phyloP scores from a whole-genome alignment of 2,113 vertebrate species.

The Charina bottae region DNA sequence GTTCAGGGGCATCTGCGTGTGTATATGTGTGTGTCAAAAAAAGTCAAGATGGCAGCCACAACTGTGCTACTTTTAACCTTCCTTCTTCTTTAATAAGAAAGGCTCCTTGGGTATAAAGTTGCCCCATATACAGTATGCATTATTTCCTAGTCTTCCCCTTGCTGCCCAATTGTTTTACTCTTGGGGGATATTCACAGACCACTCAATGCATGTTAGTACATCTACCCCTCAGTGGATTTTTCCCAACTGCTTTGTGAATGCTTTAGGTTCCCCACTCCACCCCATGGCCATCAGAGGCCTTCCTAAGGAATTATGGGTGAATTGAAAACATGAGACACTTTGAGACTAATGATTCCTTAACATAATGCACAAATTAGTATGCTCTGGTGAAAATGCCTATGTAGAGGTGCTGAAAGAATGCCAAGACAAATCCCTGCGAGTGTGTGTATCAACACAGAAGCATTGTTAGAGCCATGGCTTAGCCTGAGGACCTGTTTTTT shows the following conservation, averaged over 20 bases:
- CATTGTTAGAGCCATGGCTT: not conserved
- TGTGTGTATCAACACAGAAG: slow-evolving; percentile 1
- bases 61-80: slow-evolving; percentile 43
- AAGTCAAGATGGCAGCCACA: not conserved
- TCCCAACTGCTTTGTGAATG: not conserved
- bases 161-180: not conserved
- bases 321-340: not conserved
- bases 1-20: not conserved
- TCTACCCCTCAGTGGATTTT: not conserved
- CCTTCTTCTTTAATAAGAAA: not conserved
- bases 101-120: slow-evolving; percentile 41
- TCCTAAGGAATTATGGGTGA: not conserved
- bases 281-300: not conserved
- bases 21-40: not conserved
- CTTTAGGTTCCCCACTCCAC: not conserved
- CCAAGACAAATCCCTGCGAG: not conserved
- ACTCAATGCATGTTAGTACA: not conserved
- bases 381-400: not conserved
- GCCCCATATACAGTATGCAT: slow-evolving; percentile 6
- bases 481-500: not conserved
- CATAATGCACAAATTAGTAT: slow-evolving; percentile 11
- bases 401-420: not conserved
- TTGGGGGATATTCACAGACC: not conserved
- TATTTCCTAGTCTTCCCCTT: slow-evolving; percentile 29
- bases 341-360: slow-evolving; percentile 21